Base-by-base conservation (phyloP, 1,140 invertebrate genomes). In the Hyphantria cunea region DNA sequence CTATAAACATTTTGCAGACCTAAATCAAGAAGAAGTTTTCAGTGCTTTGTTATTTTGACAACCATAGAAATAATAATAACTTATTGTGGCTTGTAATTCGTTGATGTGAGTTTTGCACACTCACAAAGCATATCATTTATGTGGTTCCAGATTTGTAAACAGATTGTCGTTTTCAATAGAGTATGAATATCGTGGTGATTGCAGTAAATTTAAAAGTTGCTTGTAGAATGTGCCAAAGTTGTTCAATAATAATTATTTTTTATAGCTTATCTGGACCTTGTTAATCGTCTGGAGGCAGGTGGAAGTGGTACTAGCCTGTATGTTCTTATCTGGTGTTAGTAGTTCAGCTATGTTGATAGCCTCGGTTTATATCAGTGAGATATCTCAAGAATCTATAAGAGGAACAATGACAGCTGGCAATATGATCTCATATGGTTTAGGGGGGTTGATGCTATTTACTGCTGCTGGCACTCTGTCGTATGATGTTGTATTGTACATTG, bases 371-470 rank as follows among this genome's bases (percentile, higher is more conserved):
- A 70, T 86, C 11, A 68, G 77, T 7, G 84, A 86, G 64, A 72
- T 82, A 17, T 86, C 80, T 54, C 65, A 86, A 33, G 76, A 79
- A 4, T 78, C 76, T 0, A 76, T 86, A 0, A 47, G 84, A 45
- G 84, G 84, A 0, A 66, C 73, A 0, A 82, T 84, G 82, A 68
- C 72, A 0, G 77, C 82, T 0, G 48, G 59, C 6, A 58, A 72
- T 6, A 76, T 86, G 56, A 63, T 82, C 31, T 79, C 74, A 47
- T 81, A 76, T 33, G 74, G 74, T 0, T 6, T 84, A 0, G 84
- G 84, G 0, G 76, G 80, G 70, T 66, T 86, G 11, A 8, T 83
- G 0, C 78, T 80, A 0, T 84, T 81, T 39, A 3, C 78, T 0
- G 14, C 84, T 2, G 80, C 80, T 11, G 81, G 79, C 0, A 58